Base-by-base conservation (phyloP, 2,888 invertebrate species). In the Seladonia tumulorum region DNA sequence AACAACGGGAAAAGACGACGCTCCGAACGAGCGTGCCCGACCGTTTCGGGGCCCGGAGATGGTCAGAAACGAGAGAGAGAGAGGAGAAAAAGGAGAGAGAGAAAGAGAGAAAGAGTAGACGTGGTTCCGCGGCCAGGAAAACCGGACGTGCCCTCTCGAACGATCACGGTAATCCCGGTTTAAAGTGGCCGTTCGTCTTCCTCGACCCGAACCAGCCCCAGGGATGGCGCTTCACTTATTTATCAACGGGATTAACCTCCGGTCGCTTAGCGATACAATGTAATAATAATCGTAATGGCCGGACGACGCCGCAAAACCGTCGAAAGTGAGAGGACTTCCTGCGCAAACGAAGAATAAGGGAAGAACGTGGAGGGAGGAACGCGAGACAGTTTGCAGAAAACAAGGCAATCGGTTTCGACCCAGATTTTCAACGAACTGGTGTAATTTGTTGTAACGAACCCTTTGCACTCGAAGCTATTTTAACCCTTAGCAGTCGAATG, bases 91-190 rank as follows among this genome's bases (percentile, higher is more conserved):
- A 35, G 14, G 5, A 60, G 25, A 60, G 60, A 60, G 25, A 16
- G 25, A 16, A 12, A 25, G 49, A 29, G 60, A 29, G 60, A 16
- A 29, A 14, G 25, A 16, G 16, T 16, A 16, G 60, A 63, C 25
- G 29, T 22, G 66, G 39, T n/a, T 25, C 29, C 68, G 49, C 35
- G 76, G 29, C 66, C 35, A n/a, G 35, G 35, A 47, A 35, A 68
- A 81, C 66, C 72, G 68, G 45, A 42, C 71, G 78, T 68, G 25
- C 53, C 39, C 71, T 63, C 76, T 39, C 68, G 35, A 77, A 77
- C 66, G 77, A 77, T 77, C 76, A 29, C 66, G 76, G 76, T 77
- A 77, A 77, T 77, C 76, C 68, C 25, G 68, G 49, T 70, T 77
- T 18, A 39, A 39, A 77, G 53, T 35, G 76, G 35, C 45, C 76